These are phyloP conservation scores for Dipodomys merriami DNA, from an alignment of 2,113 vertebrate genomes.

Conservation along the genomic window DNA sequence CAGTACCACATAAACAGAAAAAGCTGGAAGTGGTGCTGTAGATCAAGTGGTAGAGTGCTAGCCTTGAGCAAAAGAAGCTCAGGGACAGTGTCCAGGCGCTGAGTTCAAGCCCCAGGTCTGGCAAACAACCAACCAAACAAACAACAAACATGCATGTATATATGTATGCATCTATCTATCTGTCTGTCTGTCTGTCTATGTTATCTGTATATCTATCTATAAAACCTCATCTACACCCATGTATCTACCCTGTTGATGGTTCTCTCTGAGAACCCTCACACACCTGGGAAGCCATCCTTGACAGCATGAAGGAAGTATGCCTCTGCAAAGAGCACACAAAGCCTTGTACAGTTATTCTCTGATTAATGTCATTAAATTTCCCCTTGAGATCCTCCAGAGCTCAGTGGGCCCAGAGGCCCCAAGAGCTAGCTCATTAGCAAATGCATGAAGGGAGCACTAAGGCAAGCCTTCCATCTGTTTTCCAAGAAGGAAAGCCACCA, in stretches of 20 bases:
- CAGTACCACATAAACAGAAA: no score
- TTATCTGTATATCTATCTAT: no score
- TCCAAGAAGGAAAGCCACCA: not conserved
- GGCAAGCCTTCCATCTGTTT: not conserved
- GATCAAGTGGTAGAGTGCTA: no score
- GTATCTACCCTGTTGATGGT: not conserved
- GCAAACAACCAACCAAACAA: no score
- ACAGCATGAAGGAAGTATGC: not conserved
- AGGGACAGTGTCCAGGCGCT: no score
- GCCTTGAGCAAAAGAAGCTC: no score
- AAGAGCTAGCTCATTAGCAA: not conserved
- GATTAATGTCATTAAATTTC: not conserved
- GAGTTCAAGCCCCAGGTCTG: no score
- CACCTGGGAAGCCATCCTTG: not conserved
- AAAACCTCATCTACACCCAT: no score
- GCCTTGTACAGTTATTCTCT: not conserved
- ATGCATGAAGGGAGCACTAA: not conserved
- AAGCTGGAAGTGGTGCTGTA: no score
- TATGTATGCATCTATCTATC: no score
- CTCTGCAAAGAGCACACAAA: not conserved
- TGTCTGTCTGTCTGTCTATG: no score
- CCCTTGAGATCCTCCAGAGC: not conserved
- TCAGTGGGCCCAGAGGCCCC: not conserved
- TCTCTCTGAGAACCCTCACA: not conserved
- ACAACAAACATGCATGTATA: no score